Conservation (phyloP, 2,113 vertebrate genomes). For the Varanus komodoensis region DNA sequence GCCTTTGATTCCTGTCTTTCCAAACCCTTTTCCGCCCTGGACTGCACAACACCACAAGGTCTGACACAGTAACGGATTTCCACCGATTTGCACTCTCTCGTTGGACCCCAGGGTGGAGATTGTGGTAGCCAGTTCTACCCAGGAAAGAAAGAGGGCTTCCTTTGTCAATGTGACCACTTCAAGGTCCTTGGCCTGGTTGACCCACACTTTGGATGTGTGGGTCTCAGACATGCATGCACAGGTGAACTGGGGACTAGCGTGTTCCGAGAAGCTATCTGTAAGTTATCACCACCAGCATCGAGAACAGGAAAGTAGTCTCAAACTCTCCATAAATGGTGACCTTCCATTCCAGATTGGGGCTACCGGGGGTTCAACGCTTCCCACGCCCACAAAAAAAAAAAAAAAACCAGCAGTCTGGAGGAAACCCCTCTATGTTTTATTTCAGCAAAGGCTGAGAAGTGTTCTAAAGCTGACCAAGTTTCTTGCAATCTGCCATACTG, state of each 20-base stretch:
- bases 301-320: background rate
- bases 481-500: conserved; percentile 60
- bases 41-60: background rate
- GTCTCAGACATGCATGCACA: background rate
- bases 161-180: too few relatives aligned
- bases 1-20: background rate
- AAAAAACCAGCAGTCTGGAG: background rate
- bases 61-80: background rate
- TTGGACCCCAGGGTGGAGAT: background rate
- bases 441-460: background rate
- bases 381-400: background rate
- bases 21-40: background rate
- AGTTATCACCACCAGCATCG: background rate
- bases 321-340: background rate
- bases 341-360: background rate
- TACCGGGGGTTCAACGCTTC: too few relatives aligned
- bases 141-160: too few relatives aligned
- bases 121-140: background rate
- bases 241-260: background rate
- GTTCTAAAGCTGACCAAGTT: background rate
- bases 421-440: background rate
- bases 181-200: background rate
- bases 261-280: too few relatives aligned
- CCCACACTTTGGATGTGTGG: background rate
- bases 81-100: too few relatives aligned